Conservation (phyloP, 1,140 invertebrate genomes). For the Orius insidiosus region DNA sequence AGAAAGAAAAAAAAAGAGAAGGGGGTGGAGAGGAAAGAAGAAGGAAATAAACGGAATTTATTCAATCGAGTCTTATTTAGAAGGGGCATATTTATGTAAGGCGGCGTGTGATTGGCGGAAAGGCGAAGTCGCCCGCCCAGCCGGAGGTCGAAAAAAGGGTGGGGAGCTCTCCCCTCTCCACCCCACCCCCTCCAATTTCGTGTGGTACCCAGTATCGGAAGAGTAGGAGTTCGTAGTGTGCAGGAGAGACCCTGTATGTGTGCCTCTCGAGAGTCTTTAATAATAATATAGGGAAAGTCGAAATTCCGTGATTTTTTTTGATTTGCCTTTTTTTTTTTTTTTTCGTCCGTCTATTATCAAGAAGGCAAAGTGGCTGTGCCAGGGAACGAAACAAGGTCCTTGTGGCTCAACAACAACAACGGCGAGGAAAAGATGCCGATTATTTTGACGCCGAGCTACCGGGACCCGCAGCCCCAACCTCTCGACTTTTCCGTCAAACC, state of each 20-base stretch:
- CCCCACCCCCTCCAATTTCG: background rate
- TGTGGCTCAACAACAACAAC: slow-evolving; percentile 21
- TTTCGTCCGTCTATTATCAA: background rate
- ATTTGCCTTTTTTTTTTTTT: too few relatives aligned
- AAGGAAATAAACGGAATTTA: slow-evolving; percentile 21
- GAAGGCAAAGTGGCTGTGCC: slow-evolving; percentile 4
- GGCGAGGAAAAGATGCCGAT: slow-evolving; percentile 19
- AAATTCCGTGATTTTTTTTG: too few relatives aligned
- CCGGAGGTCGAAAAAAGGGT: background rate
- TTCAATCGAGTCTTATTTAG: slow-evolving; percentile 21
- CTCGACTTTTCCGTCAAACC: slow-evolving; percentile 20
- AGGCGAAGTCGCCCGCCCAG: background rate
- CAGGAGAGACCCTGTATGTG: background rate
- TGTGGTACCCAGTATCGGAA: background rate
- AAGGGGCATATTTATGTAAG: slow-evolving; percentile 20
- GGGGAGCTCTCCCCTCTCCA: slow-evolving; percentile 6
- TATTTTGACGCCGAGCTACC: slow-evolving; percentile 14
- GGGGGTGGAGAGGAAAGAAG: slow-evolving; percentile 11
- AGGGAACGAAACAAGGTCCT: slow-evolving; percentile 15
- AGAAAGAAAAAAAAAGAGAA: too few relatives aligned
- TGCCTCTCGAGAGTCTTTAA: background rate
- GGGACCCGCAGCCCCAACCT: slow-evolving; percentile 18
- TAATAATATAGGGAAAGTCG: too few relatives aligned
- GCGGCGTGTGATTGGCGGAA: slow-evolving; percentile 17
- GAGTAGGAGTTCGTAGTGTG: background rate